Evolutionary conservation across 2,797 vertebrate genomes (phyloP).

Genomic region (Schizopygopsis malacanthus): DNA sequence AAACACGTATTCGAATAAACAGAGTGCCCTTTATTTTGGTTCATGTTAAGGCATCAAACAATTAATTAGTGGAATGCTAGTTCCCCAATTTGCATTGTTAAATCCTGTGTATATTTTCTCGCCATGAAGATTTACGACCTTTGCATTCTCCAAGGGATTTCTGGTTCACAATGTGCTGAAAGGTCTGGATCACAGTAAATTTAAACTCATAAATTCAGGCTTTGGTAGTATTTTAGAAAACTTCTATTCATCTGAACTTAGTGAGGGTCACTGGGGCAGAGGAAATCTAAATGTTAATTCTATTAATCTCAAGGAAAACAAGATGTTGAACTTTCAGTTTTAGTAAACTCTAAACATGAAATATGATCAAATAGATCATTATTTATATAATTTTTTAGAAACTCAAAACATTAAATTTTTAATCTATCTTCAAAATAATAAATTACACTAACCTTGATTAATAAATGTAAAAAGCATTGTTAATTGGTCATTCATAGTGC

Average conservation of each 20-base stretch:
- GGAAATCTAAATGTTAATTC: neutral
- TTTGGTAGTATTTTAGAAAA: slow-evolving; percentile 6
- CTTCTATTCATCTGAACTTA: neutral
- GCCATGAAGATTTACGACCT: slow-evolving; percentile 21
- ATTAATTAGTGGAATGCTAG: slow-evolving; percentile 16
- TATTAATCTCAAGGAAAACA: neutral
- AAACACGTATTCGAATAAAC: slow-evolving; percentile 66
- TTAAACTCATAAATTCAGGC: slow-evolving; percentile 6
- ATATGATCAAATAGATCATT: neutral
- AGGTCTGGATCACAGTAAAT: neutral
- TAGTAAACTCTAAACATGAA: neutral
- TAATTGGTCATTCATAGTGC: neutral
- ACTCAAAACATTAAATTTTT: neutral
- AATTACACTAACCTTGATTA: neutral
- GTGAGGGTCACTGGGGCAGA: neutral
- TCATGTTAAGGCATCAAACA: slow-evolving; percentile 46
- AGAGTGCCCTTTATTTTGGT: slow-evolving; percentile 56
- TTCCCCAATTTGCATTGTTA: slow-evolving; percentile 35
- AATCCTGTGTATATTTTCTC: slow-evolving; percentile 44
- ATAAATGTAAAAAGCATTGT: neutral
- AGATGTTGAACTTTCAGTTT: neutral
- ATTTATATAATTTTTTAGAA: neutral
- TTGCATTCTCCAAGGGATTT: slow-evolving; percentile 18
- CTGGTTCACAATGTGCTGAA: slow-evolving; percentile 9
- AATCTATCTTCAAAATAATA: neutral